Percentiles rank a stretch among this genome's conserved stretches.
Conservation (phyloP, 2,113 vertebrate genomes). For the Pimephales promelas region DNA sequence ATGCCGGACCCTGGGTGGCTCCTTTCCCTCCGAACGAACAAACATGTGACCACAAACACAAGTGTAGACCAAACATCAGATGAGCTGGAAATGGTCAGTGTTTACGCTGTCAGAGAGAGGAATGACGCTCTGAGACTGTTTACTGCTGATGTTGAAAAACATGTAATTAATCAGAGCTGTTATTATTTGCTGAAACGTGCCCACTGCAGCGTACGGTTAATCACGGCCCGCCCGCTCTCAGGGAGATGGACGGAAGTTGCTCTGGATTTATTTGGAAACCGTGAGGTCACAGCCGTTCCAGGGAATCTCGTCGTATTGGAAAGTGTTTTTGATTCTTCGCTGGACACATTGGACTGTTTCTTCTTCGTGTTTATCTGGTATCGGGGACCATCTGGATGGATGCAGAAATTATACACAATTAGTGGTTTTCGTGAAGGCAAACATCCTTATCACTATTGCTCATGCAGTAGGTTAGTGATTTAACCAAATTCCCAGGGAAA, state of each 20-base stretch:
- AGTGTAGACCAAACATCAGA: constrained; percentile 56
- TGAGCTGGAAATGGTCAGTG: constrained; percentile 40
- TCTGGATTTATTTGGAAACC: constrained; percentile 31
- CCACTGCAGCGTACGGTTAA: constrained; percentile 48
- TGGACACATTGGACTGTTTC: neutral
- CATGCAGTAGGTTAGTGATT: neutral
- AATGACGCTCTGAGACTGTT: constrained; percentile 30
- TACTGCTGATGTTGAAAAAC: constrained; percentile 42
- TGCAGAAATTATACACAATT: neutral
- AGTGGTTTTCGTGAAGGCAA: neutral
- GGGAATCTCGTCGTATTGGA: neutral
- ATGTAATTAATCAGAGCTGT: constrained; percentile 46
- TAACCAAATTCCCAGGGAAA: neutral
- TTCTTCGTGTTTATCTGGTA: neutral
- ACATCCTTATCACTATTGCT: neutral
- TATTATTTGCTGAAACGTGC: constrained; percentile 49
- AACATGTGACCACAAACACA: constrained; percentile 45
- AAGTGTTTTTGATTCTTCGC: neutral
- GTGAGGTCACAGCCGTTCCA: neutral
- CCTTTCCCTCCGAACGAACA: constrained; percentile 29
- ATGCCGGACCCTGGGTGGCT: constrained; percentile 22
- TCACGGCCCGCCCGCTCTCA: constrained; percentile 40
- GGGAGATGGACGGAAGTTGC: neutral
- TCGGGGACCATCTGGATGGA: neutral
- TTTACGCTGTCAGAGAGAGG: constrained; percentile 44